Evolutionary conservation across 2,888 invertebrate genomes (phyloP), one percentile per base, ranked within the genome.

Genomic region (Drosophila engyochracea): DNA sequence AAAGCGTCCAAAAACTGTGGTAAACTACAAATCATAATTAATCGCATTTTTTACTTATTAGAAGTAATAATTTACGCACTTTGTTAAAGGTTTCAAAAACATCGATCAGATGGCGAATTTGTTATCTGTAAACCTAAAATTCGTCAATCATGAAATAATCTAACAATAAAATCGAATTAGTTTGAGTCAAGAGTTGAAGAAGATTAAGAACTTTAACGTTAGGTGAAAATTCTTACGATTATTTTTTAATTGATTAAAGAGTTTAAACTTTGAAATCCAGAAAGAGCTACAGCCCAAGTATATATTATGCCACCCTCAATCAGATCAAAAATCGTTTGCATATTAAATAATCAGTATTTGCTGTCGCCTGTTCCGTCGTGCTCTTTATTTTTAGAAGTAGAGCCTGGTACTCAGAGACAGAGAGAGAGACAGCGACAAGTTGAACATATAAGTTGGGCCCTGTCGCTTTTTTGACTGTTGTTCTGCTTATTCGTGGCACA

Each of bases 391-490:
- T 28, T 39, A 30, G 39, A 12, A n/a, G 47, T 35, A 44, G 51
- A 55, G 51, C 55, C 67, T 49, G 47, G 41, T n/a, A 49, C 44
- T 22, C 57, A 30, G 39, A 16, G 28, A 47, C 47, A 39, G 39
- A 9, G 47, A 30, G 25, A 44, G 41, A 37, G 37, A 51, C 52
- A 62, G 51, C 55, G 66, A 66, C 53, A 44, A 65, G 59, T 49
- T 63, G 62, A 75, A 70, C 64, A 59, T 62, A 70, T 62, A 62
- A 41, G 61, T 70, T 74, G 54, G 54, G 54, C 35, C 49, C 68
- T 70, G 74, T 72, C 64, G 76, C 64, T 59, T 69, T 76, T 77
- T 70, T 64, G 70, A 70, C 59, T 68, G 60, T 70, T 79, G 54
- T 65, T 30, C 64, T 44, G 39, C 51, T 47, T 74, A 60, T 68